Base-by-base conservation (phyloP, 2,113 vertebrate genomes). In the Protobothrops flavoviridis region DNA sequence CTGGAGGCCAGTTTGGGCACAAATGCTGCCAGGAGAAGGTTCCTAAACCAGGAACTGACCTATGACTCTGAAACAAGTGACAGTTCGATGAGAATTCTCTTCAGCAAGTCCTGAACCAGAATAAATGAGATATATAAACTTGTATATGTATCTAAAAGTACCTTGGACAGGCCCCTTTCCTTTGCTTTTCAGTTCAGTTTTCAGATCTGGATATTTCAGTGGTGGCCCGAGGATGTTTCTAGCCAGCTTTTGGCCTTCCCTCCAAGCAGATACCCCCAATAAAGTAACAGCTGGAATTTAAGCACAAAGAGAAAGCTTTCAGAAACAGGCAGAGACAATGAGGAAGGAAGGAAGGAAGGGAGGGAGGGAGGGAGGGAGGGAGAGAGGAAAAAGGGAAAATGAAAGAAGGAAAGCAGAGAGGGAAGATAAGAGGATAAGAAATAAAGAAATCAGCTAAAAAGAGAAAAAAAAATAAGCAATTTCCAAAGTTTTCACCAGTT, bases 211-310 rank as follows among this genome's bases (percentile, higher is more conserved):
- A 90, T 55, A 12, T 1, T 88, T 0, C 0, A 95, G 95, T 0
- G 55, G 52, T 29, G 97, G 97, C 4, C 98, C 97, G 0, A 98
- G 97, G 89, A 98, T 81, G 85, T 43, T 93, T 24, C 94, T 96
- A 0, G 89, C 97, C 92, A 98, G 91, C 33, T 93, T 97, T 81
- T 95, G 97, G 48, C 98, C 97, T 96, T 96, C 96, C 55, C 97
- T 97, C 98, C 98, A 98, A 15, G 97, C 94, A 1, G 92, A 93
- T 33, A 94, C 95, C 7, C 95, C 95, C 1, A 92, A 90, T 0
- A 89, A 20, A 91, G 96, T 94, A 0, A 3, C 50, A 89, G 87
- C 98, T 98, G 93, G 92, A 96, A n/a, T 17, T 97, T 7, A 94
- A 55, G 94, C 33, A 93, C 89, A 26, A 87, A 12, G 90, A 1